A percentile compares a stretch with the other conserved stretches of the same genome.
phyloP scores from a whole-genome alignment of 2,888 invertebrate genomes.

The Leptopilina syphax region DNA sequence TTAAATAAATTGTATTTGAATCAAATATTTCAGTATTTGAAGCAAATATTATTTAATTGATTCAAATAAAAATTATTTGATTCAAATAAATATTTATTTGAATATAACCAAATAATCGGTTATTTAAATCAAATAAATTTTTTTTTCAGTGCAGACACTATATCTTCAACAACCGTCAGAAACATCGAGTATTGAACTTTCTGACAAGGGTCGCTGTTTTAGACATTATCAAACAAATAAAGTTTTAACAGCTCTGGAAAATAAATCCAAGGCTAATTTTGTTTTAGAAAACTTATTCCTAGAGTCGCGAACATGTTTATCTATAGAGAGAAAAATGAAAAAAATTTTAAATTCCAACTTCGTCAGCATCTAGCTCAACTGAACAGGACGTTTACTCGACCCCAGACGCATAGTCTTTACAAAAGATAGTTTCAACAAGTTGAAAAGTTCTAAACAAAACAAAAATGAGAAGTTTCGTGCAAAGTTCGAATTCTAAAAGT shows the following conservation, averaged over 20 bases:
- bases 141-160: too few species aligned
- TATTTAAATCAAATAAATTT: too few species aligned
- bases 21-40: too few species aligned
- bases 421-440: background rate
- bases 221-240: background rate
- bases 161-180: slow-evolving; percentile 29
- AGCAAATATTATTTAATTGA: too few species aligned
- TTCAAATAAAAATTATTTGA: too few species aligned
- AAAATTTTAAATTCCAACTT: slow-evolving; percentile 39
- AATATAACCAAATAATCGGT: too few species aligned
- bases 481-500: background rate
- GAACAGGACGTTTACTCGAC: slow-evolving; percentile 42
- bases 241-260: background rate
- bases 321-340: background rate
- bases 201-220: slow-evolving; percentile 2
- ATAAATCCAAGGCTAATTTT: background rate
- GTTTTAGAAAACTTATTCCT: slow-evolving; percentile 9
- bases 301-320: slow-evolving; percentile 4
- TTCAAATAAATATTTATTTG: too few species aligned
- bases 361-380: slow-evolving; percentile 43
- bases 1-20: too few species aligned
- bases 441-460: slow-evolving; percentile 27
- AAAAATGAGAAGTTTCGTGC: background rate
- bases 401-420: background rate
- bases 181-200: slow-evolving; percentile 15